phyloP scores from a whole-genome alignment of 2,797 vertebrate genomes.

The Numenius phaeopus region DNA sequence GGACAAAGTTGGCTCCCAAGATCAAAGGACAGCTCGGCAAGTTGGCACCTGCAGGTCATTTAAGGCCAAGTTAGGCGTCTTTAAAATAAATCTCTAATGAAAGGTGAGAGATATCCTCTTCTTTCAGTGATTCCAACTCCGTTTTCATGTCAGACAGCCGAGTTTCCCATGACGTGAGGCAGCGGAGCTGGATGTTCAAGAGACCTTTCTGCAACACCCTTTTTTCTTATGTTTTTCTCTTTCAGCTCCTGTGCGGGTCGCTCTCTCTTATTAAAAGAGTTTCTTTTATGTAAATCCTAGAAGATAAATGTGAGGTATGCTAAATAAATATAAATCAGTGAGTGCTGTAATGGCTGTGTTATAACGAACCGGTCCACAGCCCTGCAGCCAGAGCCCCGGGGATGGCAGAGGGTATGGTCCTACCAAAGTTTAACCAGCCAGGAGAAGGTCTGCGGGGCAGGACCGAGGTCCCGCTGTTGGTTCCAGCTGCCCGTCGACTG shows the following conservation, averaged over 20 bases:
- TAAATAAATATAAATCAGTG: not conserved
- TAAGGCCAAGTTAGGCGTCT: not conserved
- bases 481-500: not conserved
- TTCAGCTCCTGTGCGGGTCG: not conserved
- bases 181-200: fast-evolving
- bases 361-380: fast-evolving
- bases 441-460: not conserved
- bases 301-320: not conserved
- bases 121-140: not conserved
- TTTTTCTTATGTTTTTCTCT: not conserved
- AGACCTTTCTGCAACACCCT: not conserved
- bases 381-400: not conserved
- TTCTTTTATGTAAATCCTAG: not conserved
- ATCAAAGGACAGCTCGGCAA: not conserved
- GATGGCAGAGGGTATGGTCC: not conserved
- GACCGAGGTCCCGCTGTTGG: not conserved
- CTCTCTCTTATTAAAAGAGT: not conserved
- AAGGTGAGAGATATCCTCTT: not conserved
- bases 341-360: not conserved
- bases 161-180: not conserved
- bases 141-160: fast-evolving
- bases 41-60: not conserved
- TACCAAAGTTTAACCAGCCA: not conserved
- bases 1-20: not conserved
- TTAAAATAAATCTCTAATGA: not conserved